Evolutionary conservation across 2,888 invertebrate species (phyloP).

Genomic region (Temnothorax unifasciatus): DNA sequence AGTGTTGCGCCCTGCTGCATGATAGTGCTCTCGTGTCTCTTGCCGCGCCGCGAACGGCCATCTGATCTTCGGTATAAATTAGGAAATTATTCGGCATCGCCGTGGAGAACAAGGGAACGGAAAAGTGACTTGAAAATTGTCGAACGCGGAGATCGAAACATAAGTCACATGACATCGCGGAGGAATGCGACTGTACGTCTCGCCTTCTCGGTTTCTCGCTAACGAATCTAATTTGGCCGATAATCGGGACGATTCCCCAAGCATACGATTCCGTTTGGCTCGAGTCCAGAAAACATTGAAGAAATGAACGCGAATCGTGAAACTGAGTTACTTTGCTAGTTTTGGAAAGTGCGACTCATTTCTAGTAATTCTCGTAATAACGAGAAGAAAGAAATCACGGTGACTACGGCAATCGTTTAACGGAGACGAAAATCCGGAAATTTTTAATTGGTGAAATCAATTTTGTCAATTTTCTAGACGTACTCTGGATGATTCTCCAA

Average conservation of each 20-base stretch:
- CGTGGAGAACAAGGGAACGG: neutral
- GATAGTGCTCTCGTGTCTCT: constrained; percentile 34
- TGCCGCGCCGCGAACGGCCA: constrained; percentile 24
- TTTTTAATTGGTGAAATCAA: neutral
- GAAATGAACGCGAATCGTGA: constrained; percentile 20
- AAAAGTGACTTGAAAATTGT: constrained; percentile 64
- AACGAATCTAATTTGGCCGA: constrained; percentile 16
- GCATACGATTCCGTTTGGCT: constrained; percentile 28
- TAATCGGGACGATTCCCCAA: constrained; percentile 16
- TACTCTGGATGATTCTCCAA: neutral
- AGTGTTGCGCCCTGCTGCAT: neutral
- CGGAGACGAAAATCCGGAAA: neutral
- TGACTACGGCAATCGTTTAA: neutral
- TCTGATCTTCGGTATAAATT: constrained; percentile 65
- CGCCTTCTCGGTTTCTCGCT: neutral
- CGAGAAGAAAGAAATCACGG: neutral
- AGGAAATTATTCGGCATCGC: constrained; percentile 60
- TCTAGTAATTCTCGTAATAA: neutral
- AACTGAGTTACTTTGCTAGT: neutral
- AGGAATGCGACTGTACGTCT: neutral
- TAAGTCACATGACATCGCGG: neutral
- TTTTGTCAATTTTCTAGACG: neutral
- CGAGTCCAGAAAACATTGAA: constrained; percentile 18
- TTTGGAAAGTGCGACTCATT: constrained; percentile 10
- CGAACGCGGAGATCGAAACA: constrained; percentile 6